Evolutionary conservation across 2,797 vertebrate species (phyloP).

Genomic region (Todus mexicanus): DNA sequence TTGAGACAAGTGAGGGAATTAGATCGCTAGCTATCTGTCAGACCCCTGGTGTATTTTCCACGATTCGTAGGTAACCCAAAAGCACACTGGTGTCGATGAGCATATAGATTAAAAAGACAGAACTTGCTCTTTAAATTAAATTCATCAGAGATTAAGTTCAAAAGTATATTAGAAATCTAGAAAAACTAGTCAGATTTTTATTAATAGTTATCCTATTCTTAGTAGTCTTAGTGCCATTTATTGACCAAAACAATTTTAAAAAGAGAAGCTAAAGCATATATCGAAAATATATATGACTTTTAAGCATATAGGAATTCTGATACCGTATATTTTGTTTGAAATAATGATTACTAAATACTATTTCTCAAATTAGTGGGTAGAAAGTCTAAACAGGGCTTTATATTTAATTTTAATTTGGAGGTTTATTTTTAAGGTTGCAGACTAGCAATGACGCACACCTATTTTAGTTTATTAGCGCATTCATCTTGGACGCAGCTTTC

Average conservation of each 20-base stretch:
- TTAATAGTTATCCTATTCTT: conserved; percentile 51
- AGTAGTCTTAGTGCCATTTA: neutral
- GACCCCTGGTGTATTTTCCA: conserved; percentile 54
- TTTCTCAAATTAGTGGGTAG: neutral
- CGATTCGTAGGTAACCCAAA: conserved; percentile 67
- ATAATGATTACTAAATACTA: neutral
- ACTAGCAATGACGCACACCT: neutral
- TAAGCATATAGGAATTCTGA: neutral
- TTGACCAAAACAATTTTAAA: neutral
- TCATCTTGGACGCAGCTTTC: neutral
- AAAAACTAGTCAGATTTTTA: conserved; percentile 48
- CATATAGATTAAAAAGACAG: conserved; percentile 62
- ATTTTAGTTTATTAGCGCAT: neutral
- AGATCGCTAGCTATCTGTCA: conserved; percentile 64
- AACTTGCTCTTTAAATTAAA: conserved; percentile 66
- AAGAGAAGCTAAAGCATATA: neutral
- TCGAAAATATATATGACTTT: neutral
- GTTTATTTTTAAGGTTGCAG: neutral
- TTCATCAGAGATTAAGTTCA: conserved; percentile 57
- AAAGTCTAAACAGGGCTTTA: neutral
- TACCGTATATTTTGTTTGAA: neutral
- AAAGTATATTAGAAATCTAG: conserved; percentile 54
- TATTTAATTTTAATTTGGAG: neutral
- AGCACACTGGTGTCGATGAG: conserved; percentile 59
- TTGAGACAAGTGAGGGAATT: conserved; percentile 72